Base-by-base conservation (phyloP, 2,113 vertebrate species). In the Turdus rufiventris region DNA sequence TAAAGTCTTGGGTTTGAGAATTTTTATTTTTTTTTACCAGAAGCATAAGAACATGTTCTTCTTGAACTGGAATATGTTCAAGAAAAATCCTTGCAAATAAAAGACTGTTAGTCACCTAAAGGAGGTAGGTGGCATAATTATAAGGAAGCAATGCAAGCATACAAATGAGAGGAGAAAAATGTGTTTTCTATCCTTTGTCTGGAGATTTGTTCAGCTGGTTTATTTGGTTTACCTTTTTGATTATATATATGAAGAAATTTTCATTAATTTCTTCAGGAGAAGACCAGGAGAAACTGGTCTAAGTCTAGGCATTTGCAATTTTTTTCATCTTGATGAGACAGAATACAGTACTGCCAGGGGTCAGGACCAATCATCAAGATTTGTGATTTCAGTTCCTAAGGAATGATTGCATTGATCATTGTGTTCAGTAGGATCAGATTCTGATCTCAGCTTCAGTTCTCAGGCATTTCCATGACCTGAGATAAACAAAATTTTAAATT, bases 41-140 rank as follows among this genome's bases (percentile, higher is more conserved):
- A 89, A 88, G 33, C 28, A 2, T 42, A 85, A 86, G 76, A 96
- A 95, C 18, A 33, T 78, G 18, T n/a, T 93, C 85, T 96, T 95
- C 81, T 74, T 54, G 53, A 96, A 94, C 56, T 71, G 58, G 31
- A 93, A 85, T 40, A 73, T 5, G 9, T 50, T 90, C 63, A 76
- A 83, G 31, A 83, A 93, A 92, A 92, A 84, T 8, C 75, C 77
- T 62, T 94, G 36, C 45, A 90, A 68, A 78, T 28, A 84, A 72
- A 76, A 71, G 23, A 34, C n/a, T 40, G 8, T 56, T 83, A 87
- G 48, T 61, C 71, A 78, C 60, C 89, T 95, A 60, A 63, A 94
- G 43, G 78, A 93, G 90, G 67, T 63, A 91, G 89, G 71, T 88
- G 78, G 66, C 28, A 89, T 77, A 43, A 63, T 89, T 89, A 80